These are phyloP conservation scores for Apostichopus leukothele DNA, from an alignment of 53 echinoderm and acorn worm species.

Conservation along the genomic window DNA sequence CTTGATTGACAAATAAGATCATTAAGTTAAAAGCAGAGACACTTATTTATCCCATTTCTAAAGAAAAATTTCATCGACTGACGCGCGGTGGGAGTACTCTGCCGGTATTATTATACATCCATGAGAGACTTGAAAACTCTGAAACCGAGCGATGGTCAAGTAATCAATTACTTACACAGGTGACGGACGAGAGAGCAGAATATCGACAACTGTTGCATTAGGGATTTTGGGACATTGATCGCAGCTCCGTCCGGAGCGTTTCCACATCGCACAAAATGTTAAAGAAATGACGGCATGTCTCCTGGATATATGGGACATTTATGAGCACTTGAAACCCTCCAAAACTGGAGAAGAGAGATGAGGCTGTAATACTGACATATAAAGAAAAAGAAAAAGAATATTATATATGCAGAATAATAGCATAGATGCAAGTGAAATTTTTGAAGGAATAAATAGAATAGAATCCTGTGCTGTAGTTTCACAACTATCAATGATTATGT, in stretches of 20 bases:
- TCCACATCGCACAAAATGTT: not conserved
- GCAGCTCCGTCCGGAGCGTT: not conserved
- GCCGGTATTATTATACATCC: conserved; percentile 13
- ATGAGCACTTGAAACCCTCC: too few species aligned
- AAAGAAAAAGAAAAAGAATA: too few species aligned
- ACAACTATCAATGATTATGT: too few species aligned
- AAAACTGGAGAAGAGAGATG: too few species aligned
- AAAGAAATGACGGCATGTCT: not conserved
- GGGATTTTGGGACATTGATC: conserved; percentile 32
- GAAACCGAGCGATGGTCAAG: not conserved
- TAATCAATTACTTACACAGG: conserved; percentile 33
- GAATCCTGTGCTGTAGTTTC: too few species aligned
- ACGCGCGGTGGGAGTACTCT: not conserved
- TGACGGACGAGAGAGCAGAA: conserved; percentile 21
- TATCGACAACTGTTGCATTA: conserved; percentile 26
- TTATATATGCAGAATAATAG: too few species aligned
- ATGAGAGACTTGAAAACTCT: not conserved
- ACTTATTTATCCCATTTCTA: conserved; percentile 10
- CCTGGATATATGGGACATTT: too few species aligned
- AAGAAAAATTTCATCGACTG: conserved; percentile 1
- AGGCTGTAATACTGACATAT: too few species aligned
- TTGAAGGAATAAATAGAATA: too few species aligned
- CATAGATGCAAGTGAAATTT: too few species aligned
- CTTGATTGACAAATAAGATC: conserved; percentile 25
- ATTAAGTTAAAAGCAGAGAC: conserved; percentile 1